Conservation (phyloP, 2,888 invertebrate genomes). For the Acanthopleura granulata region DNA sequence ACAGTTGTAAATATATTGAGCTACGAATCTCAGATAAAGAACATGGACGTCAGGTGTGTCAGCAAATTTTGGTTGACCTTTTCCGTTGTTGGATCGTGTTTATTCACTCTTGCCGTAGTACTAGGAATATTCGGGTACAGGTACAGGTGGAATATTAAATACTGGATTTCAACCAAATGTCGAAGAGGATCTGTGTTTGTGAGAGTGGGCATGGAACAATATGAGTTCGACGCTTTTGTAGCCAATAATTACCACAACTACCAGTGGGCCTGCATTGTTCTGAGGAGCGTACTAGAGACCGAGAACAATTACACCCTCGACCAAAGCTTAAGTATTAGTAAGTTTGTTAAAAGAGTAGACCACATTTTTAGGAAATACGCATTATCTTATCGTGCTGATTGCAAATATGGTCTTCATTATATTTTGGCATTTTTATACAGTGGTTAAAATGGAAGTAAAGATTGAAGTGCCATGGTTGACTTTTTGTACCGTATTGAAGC, state of each 20-base stretch:
- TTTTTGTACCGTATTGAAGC: no score
- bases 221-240: neutral
- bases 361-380: no score
- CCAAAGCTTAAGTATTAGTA: neutral
- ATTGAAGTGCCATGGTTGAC: no score
- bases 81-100: neutral
- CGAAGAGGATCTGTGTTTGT: neutral
- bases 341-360: neutral
- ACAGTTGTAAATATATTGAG: neutral
- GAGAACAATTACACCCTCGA: neutral
- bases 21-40: neutral
- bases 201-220: neutral
- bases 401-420: no score
- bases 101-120: neutral
- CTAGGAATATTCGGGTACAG: neutral
- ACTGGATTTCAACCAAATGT: neutral
- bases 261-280: conserved; percentile 10
- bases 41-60: neutral
- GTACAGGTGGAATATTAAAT: conserved; percentile 1
- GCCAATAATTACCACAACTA: conserved; percentile 8
- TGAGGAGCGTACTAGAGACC: neutral
- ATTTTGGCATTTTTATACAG: no score
- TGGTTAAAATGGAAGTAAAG: no score
- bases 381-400: no score
- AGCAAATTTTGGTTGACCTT: conserved; percentile 7